Evolutionary conservation across 2,888 invertebrate genomes (phyloP), one percentile per base, ranked within the genome.

Genomic region (Hirtodrosophila cameraria): DNA sequence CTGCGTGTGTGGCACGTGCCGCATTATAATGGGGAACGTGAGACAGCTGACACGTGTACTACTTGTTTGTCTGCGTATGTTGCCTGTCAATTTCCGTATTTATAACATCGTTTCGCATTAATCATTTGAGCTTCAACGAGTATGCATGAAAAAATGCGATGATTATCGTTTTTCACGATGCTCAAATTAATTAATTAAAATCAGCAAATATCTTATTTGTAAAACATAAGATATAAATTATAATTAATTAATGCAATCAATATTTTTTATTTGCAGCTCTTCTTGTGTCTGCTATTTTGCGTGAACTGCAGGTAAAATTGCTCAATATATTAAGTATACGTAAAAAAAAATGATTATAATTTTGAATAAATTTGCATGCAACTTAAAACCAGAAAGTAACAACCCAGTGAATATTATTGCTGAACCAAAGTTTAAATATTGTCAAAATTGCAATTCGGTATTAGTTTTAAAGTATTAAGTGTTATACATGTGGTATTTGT

Each of bases 1-100:
- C 30, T 27, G 31, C 18, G 27, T 36, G 38, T 25, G 48, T 36
- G 65, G 57, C 77, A 65, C 78, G 74, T 73, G 75, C 48, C 69
- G 11, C 39, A 46, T n/a, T 28, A 50, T 64, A 64, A 64, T 59
- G 64, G 48, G 23, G 49, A 55, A 38, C 48, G 35, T 38, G 59
- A 39, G 52, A 12, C 55, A 15, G 25, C 36, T n/a, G 52, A 38
- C 25, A 23, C 31, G 20, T 38, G 33, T 23, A 15, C 25, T 23
- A 15, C 25, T 15, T 41, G 12, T 57, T 36, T 46, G 46, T 33
- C 27, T 54, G 16, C 6, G n/a, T 31, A 33, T 53, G 15, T 57
- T 31, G 27, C 27, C 65, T 64, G 71, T 61, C 60, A 65, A 60
- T 67, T 64, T 55, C 43, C 25, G 49, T 39, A 64, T 50, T 49